Conservation (phyloP, 2,888 invertebrate species). For the Phlogophora meticulosa region DNA sequence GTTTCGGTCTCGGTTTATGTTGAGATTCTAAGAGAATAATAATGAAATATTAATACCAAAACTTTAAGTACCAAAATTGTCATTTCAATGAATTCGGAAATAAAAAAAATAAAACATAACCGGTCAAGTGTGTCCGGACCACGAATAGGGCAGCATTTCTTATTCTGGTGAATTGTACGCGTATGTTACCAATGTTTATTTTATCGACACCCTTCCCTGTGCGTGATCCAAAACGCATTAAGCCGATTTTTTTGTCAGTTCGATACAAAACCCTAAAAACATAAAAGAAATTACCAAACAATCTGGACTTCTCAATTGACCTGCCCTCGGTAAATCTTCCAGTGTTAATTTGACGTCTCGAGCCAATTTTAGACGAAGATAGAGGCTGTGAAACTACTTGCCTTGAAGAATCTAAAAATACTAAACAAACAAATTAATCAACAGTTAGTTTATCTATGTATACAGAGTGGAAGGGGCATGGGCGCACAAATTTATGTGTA, state of each 20-base stretch:
- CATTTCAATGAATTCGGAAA: background rate
- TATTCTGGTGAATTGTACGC: no score
- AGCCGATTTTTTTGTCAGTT: no score
- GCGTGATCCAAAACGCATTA: no score
- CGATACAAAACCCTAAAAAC: background rate
- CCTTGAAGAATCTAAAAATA: constrained; percentile 84
- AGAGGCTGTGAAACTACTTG: constrained; percentile 85
- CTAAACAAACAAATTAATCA: constrained; percentile 64
- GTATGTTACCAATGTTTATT: no score
- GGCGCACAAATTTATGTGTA: no score
- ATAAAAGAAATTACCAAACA: constrained; percentile 67
- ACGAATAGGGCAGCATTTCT: no score
- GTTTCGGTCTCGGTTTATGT: constrained; percentile 73
- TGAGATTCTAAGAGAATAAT: constrained; percentile 38
- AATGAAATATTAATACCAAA: background rate
- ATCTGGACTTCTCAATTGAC: constrained; percentile 73
- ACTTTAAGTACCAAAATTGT: background rate
- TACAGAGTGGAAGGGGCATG: no score
- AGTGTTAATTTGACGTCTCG: constrained; percentile 70
- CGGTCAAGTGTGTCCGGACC: no score
- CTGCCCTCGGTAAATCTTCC: constrained; percentile 76
- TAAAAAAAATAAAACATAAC: no score
- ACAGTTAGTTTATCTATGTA: background rate
- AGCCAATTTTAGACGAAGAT: constrained; percentile 55
- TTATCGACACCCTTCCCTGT: no score